Conservation (phyloP, 2,888 invertebrate genomes). For the Lycocerus yunnanus region DNA sequence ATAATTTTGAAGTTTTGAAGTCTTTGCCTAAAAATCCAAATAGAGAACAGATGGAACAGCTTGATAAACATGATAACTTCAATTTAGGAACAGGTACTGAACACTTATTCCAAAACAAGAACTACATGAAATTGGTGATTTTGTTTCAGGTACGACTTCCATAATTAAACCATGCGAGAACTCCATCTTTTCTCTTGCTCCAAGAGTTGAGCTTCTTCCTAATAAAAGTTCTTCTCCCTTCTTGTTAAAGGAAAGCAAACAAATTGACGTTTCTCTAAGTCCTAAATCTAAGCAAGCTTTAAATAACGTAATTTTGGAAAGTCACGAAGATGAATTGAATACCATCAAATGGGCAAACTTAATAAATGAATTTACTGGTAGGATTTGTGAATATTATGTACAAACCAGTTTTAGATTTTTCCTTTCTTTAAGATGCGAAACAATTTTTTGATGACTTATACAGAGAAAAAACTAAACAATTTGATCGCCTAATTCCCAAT, state of each 20-base stretch:
- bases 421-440: constrained; percentile 44
- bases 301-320: constrained; percentile 46
- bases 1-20: neutral
- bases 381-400: neutral
- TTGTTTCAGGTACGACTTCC: constrained; percentile 43
- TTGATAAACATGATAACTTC: neutral
- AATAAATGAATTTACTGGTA: constrained; percentile 42
- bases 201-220: constrained; percentile 60
- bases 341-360: constrained; percentile 52
- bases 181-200: constrained; percentile 52
- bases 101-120: neutral
- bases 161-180: constrained; percentile 36
- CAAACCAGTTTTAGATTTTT: neutral
- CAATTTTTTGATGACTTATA: constrained; percentile 49
- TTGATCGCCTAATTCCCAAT: constrained; percentile 43
- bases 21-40: neutral
- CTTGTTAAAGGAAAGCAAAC: constrained; percentile 54
- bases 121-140: neutral
- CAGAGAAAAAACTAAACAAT: constrained; percentile 44
- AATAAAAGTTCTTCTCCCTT: constrained; percentile 67
- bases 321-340: constrained; percentile 47
- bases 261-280: constrained; percentile 42
- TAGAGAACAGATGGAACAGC: neutral
- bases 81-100: neutral
- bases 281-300: constrained; percentile 47